phyloP scores from a whole-genome alignment of 2,797 vertebrate genomes.

The Perodicticus potto region DNA sequence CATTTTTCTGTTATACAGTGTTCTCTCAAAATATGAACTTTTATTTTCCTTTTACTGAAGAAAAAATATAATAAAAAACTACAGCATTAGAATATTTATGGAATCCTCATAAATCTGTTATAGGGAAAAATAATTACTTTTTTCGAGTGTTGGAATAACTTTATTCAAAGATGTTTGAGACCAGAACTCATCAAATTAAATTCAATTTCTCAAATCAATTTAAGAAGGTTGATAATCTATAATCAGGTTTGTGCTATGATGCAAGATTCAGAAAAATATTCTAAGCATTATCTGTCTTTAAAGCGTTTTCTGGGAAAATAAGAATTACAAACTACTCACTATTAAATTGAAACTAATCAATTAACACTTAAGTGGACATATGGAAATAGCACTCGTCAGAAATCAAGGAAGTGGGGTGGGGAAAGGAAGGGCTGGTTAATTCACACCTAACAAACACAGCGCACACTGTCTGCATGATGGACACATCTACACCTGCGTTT shows the following conservation, averaged over 20 bases:
- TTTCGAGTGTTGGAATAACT: slow-evolving; percentile 5
- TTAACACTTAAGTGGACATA: too few relatives aligned
- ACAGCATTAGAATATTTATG: background rate
- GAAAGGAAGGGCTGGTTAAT: too few relatives aligned
- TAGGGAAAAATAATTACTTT: slow-evolving; percentile 55
- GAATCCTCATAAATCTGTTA: background rate
- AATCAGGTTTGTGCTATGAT: background rate
- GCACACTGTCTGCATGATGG: too few relatives aligned
- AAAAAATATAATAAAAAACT: slow-evolving; percentile 49
- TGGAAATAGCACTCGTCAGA: too few relatives aligned
- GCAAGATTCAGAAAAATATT: slow-evolving; percentile 9
- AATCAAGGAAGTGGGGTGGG: too few relatives aligned
- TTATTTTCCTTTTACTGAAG: background rate
- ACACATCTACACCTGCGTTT: too few relatives aligned
- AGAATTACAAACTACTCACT: background rate
- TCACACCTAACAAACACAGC: too few relatives aligned
- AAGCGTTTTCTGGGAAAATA: slow-evolving; percentile 3
- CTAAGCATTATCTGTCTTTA: background rate
- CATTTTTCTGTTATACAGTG: background rate
- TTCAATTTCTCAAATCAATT: slow-evolving; percentile 59
- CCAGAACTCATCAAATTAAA: slow-evolving; percentile 51
- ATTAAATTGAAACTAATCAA: too few relatives aligned
- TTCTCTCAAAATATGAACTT: background rate
- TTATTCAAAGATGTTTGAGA: slow-evolving; percentile 51
- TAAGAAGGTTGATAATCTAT: slow-evolving; percentile 41